A percentile compares a stretch with the other conserved stretches of the same genome.
Evolutionary conservation across 2,797 vertebrate genomes (phyloP).

Genomic region (Xenentodon cancila): DNA sequence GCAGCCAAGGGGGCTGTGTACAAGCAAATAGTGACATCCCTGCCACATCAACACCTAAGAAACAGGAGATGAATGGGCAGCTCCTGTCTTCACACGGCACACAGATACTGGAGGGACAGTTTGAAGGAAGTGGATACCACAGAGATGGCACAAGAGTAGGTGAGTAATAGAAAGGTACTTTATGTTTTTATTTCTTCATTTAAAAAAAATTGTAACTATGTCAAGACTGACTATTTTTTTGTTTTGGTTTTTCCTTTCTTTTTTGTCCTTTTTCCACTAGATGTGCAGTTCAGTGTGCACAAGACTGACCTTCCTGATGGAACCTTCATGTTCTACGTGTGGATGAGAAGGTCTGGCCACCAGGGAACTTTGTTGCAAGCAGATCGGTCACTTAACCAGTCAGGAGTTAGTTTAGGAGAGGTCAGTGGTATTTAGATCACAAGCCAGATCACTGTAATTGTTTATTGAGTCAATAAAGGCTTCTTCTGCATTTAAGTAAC

Average conservation of each 20-base stretch:
- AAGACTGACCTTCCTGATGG: slow-evolving; percentile 75
- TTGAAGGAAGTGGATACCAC: slow-evolving; percentile 86
- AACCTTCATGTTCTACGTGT: slow-evolving; percentile 86
- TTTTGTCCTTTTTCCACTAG: slow-evolving; percentile 65
- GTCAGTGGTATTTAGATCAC: slow-evolving; percentile 65
- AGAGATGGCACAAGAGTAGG: slow-evolving; percentile 88
- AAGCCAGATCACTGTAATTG: not conserved
- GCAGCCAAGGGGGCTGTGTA: slow-evolving; percentile 33
- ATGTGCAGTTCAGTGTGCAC: slow-evolving; percentile 87
- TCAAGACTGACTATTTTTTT: not conserved
- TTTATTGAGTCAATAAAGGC: not conserved
- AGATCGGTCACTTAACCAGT: slow-evolving; percentile 75
- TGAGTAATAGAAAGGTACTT: slow-evolving; percentile 53
- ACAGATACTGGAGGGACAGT: slow-evolving; percentile 86
- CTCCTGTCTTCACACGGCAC: slow-evolving; percentile 9
- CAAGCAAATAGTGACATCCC: slow-evolving; percentile 65
- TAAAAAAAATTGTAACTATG: slow-evolving; percentile 1
- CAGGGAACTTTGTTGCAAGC: slow-evolving; percentile 73
- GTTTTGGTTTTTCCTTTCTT: not conserved
- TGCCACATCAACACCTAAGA: slow-evolving; percentile 90
- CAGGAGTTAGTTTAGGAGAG: slow-evolving; percentile 81
- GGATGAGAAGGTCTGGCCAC: slow-evolving; percentile 84
- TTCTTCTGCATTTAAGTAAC: not conserved
- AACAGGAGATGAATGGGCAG: slow-evolving; percentile 41
- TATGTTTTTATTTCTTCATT: not conserved